phyloP scores from a whole-genome alignment of 2,888 invertebrate species.

The Aphidius colemani region DNA sequence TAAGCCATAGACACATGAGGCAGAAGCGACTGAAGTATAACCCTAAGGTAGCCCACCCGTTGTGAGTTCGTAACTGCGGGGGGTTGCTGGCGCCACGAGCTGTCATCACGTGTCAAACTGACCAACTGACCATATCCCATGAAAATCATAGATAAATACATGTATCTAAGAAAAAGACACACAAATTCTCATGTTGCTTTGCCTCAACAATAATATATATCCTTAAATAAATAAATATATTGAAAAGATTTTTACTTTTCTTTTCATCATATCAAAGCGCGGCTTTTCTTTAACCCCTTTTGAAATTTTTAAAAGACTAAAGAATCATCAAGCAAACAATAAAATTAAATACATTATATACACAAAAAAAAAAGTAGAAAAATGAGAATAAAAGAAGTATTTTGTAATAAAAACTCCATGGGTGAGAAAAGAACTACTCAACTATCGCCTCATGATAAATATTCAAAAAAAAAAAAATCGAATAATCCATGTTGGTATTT shows the following conservation, averaged over 20 bases:
- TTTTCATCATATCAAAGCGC: background rate
- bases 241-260: background rate
- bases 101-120: constrained; percentile 58
- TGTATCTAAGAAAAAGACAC: constrained; percentile 17
- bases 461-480: too few relatives aligned
- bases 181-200: constrained; percentile 14
- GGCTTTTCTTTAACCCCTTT: background rate
- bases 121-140: constrained; percentile 28
- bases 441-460: background rate
- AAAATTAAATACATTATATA: too few relatives aligned
- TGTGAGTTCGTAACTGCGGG: constrained; percentile 50
- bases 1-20: constrained; percentile 21
- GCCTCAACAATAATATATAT: background rate
- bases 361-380: too few relatives aligned
- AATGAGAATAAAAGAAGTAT: too few relatives aligned
- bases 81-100: constrained; percentile 60
- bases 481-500: too few relatives aligned
- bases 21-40: constrained; percentile 36
- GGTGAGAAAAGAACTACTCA: background rate
- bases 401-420: background rate
- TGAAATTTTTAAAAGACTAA: background rate
- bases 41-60: constrained; percentile 43
- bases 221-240: too few relatives aligned
- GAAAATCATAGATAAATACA: constrained; percentile 1
- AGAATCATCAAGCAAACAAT: too few relatives aligned